Base-by-base conservation (phyloP, 2,797 vertebrate genomes). In the Delichon dasypus region DNA sequence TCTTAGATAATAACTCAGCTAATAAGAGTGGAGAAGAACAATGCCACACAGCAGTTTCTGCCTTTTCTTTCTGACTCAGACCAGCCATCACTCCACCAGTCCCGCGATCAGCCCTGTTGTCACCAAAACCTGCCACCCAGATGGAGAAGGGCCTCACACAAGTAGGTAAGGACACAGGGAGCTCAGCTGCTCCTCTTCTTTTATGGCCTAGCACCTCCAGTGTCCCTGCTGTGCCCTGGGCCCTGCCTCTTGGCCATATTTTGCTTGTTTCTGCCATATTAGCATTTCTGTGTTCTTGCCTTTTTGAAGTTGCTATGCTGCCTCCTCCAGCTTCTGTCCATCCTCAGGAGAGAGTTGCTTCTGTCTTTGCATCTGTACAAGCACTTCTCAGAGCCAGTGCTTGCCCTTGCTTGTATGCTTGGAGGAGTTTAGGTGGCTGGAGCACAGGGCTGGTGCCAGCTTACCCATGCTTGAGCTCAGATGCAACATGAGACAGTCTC, bases 141-240 rank as follows among this genome's bases (percentile, higher is more conserved):
- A 16, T 5, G 22, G 64, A 60, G 25, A 70, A 16, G 3, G 11
- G 5, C 5, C 0, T 0, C 13, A 4, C 1, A 5, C 0, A 2
- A 36, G 45, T 7, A 57, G 30, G 30, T 23, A 13, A 45, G 40
- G 18, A 34, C 14, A 15, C 19, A 23, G 12, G 3, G 8, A 67
- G 16, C 16, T 38, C 47, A 34, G 23, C 34, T 65, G 18, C 44
- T 55, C 30, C 25, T 89, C 22, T 55, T 2, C 2, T 77, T 74
- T 51, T 61, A 44, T 20, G 48, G 16, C 5, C 19, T 57, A 36
- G 48, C 48, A 74, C 2, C 16, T 71, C 25, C 45, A 40, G 9
- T 2, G 2, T 38, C 27, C 15, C 23, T 71, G 40, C 45, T 51
- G 44, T 10, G 3, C 7, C 40, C 11, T 12, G 16, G 19, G 19